These are phyloP conservation scores for Phalacrocorax carbo DNA, from an alignment of 2,113 vertebrate genomes.

Conservation along the genomic window DNA sequence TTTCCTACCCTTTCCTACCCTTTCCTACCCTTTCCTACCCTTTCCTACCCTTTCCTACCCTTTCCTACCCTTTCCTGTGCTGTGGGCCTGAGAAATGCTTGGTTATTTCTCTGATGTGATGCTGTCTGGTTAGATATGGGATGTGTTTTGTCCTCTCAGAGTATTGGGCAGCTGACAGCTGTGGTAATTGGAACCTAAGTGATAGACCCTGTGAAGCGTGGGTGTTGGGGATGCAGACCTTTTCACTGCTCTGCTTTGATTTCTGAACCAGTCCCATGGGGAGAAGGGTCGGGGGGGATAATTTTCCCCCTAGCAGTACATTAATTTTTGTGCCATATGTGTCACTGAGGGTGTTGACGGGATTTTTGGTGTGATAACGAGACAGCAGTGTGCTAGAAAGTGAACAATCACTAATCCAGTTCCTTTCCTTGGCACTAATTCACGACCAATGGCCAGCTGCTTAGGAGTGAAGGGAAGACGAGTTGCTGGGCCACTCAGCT, in stretches of 20 bases:
- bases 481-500: background rate
- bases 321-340: background rate
- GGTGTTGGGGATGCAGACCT: background rate
- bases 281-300: background rate
- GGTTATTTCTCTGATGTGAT: background rate
- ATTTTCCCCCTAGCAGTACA: background rate
- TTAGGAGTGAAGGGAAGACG: background rate
- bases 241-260: background rate
- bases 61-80: background rate
- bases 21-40: background rate
- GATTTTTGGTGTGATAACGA: background rate
- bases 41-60: too few relatives aligned
- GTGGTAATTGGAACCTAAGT: background rate
- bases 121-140: background rate
- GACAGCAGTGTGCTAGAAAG: background rate
- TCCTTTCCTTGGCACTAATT: background rate
- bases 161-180: background rate
- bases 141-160: background rate
- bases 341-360: background rate
- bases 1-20: background rate
- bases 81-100: background rate
- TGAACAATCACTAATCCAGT: background rate
- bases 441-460: accelerated
- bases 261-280: background rate
- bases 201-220: background rate